These are phyloP conservation scores for Caenorhabditis sinica DNA, from an alignment of 2,888 invertebrate genomes.

Conservation along the genomic window DNA sequence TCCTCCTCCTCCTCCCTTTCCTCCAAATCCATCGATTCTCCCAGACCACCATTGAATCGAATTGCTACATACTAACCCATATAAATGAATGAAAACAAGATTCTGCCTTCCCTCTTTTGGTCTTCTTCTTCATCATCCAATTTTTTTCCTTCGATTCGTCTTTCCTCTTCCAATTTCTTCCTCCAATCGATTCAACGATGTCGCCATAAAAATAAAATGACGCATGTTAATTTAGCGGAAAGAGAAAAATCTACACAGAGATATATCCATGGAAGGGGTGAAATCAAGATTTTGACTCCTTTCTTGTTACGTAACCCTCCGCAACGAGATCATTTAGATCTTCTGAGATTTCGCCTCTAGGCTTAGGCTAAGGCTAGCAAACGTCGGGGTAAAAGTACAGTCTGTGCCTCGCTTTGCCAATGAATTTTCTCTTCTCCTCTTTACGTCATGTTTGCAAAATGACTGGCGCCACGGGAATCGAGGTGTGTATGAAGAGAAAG, in stretches of 20 bases:
- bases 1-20: not conserved
- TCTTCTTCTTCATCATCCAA: not conserved
- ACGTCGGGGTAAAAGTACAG: constrained; percentile 35
- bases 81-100: constrained; percentile 27
- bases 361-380: too few relatives aligned
- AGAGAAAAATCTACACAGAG: too few relatives aligned
- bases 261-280: not conserved
- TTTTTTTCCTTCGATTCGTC: constrained; percentile 5
- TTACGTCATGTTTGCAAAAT: constrained; percentile 58
- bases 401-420: not conserved
- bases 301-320: constrained; percentile 17
- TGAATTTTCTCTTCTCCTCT: not conserved
- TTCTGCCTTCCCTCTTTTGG: constrained; percentile 8
- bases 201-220: constrained; percentile 2
- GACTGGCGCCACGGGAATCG: constrained; percentile 15
- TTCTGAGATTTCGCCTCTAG: too few relatives aligned
- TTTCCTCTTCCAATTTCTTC: constrained; percentile 1
- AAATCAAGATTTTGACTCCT: constrained; percentile 8
- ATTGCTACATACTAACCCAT: constrained; percentile 23
- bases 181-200: constrained; percentile 1
- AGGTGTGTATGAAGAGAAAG: constrained; percentile 6
- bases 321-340: constrained; percentile 19
- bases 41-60: not conserved
- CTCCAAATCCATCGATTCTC: constrained; percentile 9
- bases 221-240: constrained; percentile 4